Evolutionary conservation across 2,797 vertebrate species (phyloP), one percentile per base, ranked within the genome.

Genomic region (Phyllotis vaccarum): DNA sequence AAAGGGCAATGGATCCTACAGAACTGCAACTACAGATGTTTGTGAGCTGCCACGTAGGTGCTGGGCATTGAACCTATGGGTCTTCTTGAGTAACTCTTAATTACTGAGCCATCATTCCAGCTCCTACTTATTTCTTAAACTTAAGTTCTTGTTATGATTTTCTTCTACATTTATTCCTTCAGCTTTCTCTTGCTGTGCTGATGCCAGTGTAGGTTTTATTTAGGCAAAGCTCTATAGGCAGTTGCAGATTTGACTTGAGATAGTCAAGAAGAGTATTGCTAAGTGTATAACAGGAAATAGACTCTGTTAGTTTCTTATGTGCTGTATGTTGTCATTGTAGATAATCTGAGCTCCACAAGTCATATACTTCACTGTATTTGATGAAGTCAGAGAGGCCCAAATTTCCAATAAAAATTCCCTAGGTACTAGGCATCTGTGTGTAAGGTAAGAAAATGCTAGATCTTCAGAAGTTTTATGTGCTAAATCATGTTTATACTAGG

Each of bases 71-170:
- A 81, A 8, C 79, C 22, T 27, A 9, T 49, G 54, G n/a, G 56
- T 58, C 37, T 3, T 14, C 56, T 40, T 27, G 14, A 60, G 40
- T 14, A 43, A 34, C 54, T n/a, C 79, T 81, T 58, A 60, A 82
- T 24, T 14, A 29, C 80, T 60, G 14, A 43, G 24, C 56, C 80
- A 82, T 40, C 56, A 60, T 82, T 82, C n/a, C 14, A 82, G 24
- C 80, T 12, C 80, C 24, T 60, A 60, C 27, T 21, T 64, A 64
- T 86, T 82, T 64, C 52, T 89, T 22, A 54, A 37, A 6, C 9
- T 89, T 95, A 68, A 89, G 14, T 96, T 83, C n/a, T 94, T 94
- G 52, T 54, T 34, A 24, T 79, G 6, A 91, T 96, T 95, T 89
- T 66, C 34, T 29, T 85, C 24, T 34, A 79, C 62, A 24, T 83